A percentile compares a stretch with the other conserved stretches of the same genome.
Evolutionary conservation across 2,888 invertebrate species (phyloP).

Genomic region (Tachina grossa): DNA sequence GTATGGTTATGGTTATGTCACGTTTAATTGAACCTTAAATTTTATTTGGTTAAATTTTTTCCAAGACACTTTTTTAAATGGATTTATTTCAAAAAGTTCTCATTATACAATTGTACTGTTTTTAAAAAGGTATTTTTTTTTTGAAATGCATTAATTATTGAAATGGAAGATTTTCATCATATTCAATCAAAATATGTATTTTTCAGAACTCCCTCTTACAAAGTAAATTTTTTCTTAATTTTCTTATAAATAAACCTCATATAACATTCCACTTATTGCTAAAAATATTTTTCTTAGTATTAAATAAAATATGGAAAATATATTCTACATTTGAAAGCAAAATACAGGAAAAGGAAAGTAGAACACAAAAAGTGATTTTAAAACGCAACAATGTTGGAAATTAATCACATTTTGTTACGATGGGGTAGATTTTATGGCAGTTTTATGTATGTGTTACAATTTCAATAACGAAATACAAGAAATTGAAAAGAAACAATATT

Average conservation of each 20-base stretch:
- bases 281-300: neutral
- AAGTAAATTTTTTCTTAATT: neutral
- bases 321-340: neutral
- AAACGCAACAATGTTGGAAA: slow-evolving; percentile 33
- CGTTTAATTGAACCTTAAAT: too few relatives aligned
- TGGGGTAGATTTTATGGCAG: slow-evolving; percentile 5
- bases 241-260: slow-evolving; percentile 4
- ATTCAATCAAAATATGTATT: too few relatives aligned
- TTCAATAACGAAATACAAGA: slow-evolving; percentile 17
- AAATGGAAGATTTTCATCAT: too few relatives aligned
- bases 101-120: too few relatives aligned
- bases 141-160: too few relatives aligned
- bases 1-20: too few relatives aligned
- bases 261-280: neutral
- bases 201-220: neutral
- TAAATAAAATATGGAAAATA: slow-evolving; percentile 13
- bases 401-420: slow-evolving; percentile 6
- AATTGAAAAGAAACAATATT: neutral
- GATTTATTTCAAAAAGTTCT: too few relatives aligned
- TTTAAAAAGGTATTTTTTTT: too few relatives aligned
- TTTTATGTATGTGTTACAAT: neutral
- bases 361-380: slow-evolving; percentile 41
- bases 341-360: slow-evolving; percentile 44
- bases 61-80: too few relatives aligned
- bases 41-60: too few relatives aligned